These are phyloP conservation scores for Sminthurinus signatus DNA, from an alignment of 1,140 invertebrate genomes.

Conservation along the genomic window DNA sequence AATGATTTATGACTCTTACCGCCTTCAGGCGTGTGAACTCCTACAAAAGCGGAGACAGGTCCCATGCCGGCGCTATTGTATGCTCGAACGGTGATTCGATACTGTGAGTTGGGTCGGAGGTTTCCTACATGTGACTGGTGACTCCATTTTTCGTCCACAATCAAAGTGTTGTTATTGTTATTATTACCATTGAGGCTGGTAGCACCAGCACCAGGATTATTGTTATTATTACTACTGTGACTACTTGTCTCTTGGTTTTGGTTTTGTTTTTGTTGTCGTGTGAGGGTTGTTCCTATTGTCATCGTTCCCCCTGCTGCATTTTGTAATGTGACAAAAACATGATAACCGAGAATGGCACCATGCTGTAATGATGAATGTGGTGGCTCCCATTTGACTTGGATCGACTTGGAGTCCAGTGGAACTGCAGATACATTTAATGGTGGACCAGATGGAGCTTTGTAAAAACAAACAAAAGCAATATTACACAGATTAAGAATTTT, in stretches of 20 bases:
- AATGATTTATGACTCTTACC: constrained; percentile 51
- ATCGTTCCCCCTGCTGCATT: background rate
- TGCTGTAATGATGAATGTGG: constrained; percentile 23
- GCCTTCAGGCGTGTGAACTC: constrained; percentile 75
- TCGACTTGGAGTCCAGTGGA: constrained; percentile 20
- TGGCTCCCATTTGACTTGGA: constrained; percentile 30
- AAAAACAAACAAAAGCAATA: too few species aligned
- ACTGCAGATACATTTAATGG: constrained; percentile 30
- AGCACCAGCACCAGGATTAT: constrained; percentile 2
- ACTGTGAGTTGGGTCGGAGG: constrained; percentile 71
- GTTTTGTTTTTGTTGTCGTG: too few species aligned
- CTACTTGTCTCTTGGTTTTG: background rate
- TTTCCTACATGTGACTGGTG: constrained; percentile 51
- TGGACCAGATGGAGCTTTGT: constrained; percentile 36
- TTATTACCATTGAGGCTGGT: background rate
- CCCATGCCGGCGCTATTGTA: constrained; percentile 79
- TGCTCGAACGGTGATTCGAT: constrained; percentile 70
- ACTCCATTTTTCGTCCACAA: constrained; percentile 32
- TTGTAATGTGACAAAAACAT: constrained; percentile 44
- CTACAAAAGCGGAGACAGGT: constrained; percentile 63
- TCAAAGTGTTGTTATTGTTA: constrained; percentile 14
- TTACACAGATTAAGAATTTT: too few species aligned
- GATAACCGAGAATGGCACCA: constrained; percentile 50
- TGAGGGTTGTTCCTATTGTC: background rate
- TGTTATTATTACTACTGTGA: constrained; percentile 18